These are phyloP conservation scores for Nothocercus nigrocapillus DNA, from an alignment of 2,113 vertebrate genomes.

Conservation along the genomic window DNA sequence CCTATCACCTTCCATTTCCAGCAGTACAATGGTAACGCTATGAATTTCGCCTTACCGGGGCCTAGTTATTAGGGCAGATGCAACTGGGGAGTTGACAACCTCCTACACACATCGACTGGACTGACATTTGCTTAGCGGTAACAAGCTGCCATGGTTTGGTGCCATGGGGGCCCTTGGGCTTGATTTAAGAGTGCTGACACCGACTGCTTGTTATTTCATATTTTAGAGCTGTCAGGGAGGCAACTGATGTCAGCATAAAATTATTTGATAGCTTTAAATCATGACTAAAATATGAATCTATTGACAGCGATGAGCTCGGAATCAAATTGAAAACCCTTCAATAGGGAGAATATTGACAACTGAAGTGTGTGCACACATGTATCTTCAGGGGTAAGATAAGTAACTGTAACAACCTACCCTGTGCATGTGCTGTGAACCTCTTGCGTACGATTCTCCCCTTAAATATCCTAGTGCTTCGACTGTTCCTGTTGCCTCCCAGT, in stretches of 20 bases:
- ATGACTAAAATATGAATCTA: constrained; percentile 63
- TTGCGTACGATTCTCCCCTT: not conserved
- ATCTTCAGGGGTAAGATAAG: not conserved
- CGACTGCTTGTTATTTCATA: constrained; percentile 88
- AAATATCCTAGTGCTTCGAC: not conserved
- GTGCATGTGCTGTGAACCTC: not conserved
- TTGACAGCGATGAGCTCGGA: constrained; percentile 74
- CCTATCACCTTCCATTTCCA: constrained; percentile 41
- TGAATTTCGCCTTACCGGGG: constrained; percentile 57
- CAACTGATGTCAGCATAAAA: constrained; percentile 87
- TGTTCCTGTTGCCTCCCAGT: not conserved
- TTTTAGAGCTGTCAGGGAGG: constrained; percentile 88
- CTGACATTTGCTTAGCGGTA: constrained; percentile 87
- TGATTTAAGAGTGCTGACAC: constrained; percentile 86
- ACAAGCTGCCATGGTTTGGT: constrained; percentile 82
- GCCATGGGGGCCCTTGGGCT: constrained; percentile 82
- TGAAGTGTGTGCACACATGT: not conserved
- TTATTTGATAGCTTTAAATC: constrained; percentile 79
- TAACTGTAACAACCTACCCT: not conserved
- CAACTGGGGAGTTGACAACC: constrained; percentile 79
- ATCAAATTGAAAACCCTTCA: constrained; percentile 48
- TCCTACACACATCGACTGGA: constrained; percentile 70
- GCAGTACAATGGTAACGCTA: constrained; percentile 6
- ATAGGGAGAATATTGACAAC: constrained; percentile 21
- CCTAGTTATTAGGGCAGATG: constrained; percentile 66